Evolutionary conservation across 1,140 invertebrate genomes (phyloP).

Genomic region (Drosophila pectinifera): DNA sequence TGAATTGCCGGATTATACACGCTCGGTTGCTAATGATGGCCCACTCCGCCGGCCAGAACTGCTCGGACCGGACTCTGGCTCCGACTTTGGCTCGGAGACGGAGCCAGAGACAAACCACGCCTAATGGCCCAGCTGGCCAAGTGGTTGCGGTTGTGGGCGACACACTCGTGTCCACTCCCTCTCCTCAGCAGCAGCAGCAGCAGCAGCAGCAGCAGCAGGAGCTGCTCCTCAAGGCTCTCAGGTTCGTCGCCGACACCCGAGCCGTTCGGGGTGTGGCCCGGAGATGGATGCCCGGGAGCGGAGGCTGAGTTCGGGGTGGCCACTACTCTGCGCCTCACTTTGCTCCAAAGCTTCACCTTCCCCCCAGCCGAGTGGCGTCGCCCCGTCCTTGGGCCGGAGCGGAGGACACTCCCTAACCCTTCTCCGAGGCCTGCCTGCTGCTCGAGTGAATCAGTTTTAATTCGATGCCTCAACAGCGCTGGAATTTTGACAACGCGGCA

Average conservation of each 20-base stretch:
- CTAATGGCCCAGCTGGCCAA: slow-evolving; percentile 43
- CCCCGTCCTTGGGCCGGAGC: slow-evolving; percentile 7
- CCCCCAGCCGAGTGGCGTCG: slow-evolving; percentile 8
- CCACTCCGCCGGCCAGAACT: background rate
- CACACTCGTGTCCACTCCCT: background rate
- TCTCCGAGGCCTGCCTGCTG: background rate
- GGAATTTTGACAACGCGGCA: slow-evolving; percentile 35
- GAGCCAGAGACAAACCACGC: no score
- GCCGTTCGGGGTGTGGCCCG: background rate
- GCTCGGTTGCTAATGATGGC: slow-evolving; percentile 49
- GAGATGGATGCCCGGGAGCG: no score
- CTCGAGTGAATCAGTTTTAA: slow-evolving; percentile 57
- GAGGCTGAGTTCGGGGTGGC: background rate
- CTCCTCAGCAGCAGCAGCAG: no score
- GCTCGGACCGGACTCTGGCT: background rate
- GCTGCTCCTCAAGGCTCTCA: slow-evolving; percentile 11
- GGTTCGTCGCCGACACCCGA: slow-evolving; percentile 20
- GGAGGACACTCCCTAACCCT: background rate
- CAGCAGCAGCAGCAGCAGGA: no score
- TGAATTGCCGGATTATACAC: slow-evolving; percentile 53
- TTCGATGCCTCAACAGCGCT: slow-evolving; percentile 41
- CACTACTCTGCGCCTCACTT: slow-evolving; percentile 33
- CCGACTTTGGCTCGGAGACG: background rate
- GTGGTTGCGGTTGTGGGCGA: slow-evolving; percentile 32
- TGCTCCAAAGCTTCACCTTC: slow-evolving; percentile 32